Base-by-base conservation (phyloP, 2,888 invertebrate species). In the Drosophila neotestacea region DNA sequence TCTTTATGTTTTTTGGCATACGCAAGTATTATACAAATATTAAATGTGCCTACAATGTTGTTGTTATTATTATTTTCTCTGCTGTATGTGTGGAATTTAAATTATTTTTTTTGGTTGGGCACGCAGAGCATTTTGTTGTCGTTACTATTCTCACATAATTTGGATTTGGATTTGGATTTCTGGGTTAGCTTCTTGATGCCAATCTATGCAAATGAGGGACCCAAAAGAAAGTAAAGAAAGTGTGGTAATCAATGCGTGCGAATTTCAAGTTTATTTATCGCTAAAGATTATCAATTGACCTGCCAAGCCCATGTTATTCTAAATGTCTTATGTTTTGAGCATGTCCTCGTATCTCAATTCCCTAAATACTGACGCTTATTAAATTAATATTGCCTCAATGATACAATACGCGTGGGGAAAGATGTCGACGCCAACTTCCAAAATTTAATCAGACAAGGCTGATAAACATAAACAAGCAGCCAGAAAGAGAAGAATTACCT, bases 81-180 rank as follows among this genome's bases (percentile, higher is more conserved):
- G 50, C 38, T 56, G 54, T 69, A 65, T 80, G 88, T 62, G 55
- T 68, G 70, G 88, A 86, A 88, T 86, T 86, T 86, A 88, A 88
- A 86, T 86, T 84, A 82, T 84, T 44, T 70, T 60, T 69, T 47
- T 39, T 27, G 13, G 32, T 32, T 9, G 32, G 32, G 9, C 32
- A 6, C 32, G 6, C 32, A 6, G 32, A 32, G 6, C 6, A 30
- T 32, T 32, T 28, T 44, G 22, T 62, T 58, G 58, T 36, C 38
- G n/a, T 50, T 70, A 42, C 47, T 39, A 62, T 60, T 66, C 58
- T 48, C 63, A 64, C 52, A 69, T 68, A 46, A 47, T 62, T 52
- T 42, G 16, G 44, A 46, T 30, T 56, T 38, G 50, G 11, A 54
- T 59, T 56, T 38, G 50, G 11, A 54, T 59, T 58, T 46, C 64